Conservation (phyloP, 2,797 vertebrate species). For the Enteromius trimaculatus region DNA sequence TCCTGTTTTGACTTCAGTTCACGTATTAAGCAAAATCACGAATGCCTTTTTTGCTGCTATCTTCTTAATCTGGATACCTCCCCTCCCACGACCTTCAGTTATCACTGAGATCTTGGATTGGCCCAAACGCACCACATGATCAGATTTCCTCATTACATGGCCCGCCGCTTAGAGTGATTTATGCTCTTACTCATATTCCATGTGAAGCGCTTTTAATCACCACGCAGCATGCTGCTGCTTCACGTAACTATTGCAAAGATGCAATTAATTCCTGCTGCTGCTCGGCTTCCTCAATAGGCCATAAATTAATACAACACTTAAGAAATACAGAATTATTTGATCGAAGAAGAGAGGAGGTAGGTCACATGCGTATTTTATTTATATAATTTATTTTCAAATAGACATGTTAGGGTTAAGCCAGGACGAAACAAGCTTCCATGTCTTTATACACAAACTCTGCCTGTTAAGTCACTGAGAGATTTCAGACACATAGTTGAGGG, state of each 20-base stretch:
- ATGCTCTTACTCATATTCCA: constrained; percentile 48
- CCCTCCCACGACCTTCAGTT: constrained; percentile 21
- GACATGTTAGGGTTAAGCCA: not conserved
- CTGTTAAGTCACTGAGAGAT: not conserved
- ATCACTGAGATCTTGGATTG: not conserved
- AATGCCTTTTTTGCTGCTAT: not conserved
- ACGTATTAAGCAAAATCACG: not conserved
- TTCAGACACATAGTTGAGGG: not conserved
- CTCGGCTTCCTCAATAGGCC: constrained; percentile 9
- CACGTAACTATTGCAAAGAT: constrained; percentile 30
- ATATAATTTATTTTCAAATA: not conserved
- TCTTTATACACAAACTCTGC: not conserved
- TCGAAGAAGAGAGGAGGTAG: not conserved
- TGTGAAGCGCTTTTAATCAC: constrained; percentile 55
- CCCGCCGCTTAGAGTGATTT: constrained; percentile 30
- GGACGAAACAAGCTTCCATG: not conserved
- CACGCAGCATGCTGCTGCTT: constrained; percentile 30
- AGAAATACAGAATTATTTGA: constrained; percentile 38
- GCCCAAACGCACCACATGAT: not conserved
- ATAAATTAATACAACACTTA: constrained; percentile 47
- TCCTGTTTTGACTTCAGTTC: not conserved
- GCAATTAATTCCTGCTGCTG: constrained; percentile 40
- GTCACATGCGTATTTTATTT: not conserved
- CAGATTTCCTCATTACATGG: constrained; percentile 10
- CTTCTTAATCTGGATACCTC: not conserved